A percentile compares a stretch with the other conserved stretches of the same genome.
Evolutionary conservation across 1,140 invertebrate species (phyloP).

Genomic region (Papilio xuthus): DNA sequence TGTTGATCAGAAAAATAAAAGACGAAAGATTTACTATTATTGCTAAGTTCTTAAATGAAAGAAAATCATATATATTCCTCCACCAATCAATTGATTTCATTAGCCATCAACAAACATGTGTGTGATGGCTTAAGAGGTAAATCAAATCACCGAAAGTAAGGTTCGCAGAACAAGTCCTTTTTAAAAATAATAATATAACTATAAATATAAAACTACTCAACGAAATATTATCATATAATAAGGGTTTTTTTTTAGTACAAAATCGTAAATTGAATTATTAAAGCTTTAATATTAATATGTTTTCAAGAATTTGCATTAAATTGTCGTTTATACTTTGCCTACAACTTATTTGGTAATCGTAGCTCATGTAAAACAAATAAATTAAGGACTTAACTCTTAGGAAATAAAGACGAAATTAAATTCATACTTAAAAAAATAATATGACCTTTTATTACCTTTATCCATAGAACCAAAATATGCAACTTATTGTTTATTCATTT

Average conservation of each 20-base stretch:
- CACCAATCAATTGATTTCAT: constrained; percentile 47
- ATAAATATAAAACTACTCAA: neutral
- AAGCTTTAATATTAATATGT: neutral
- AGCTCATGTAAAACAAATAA: neutral
- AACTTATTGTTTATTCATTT: neutral
- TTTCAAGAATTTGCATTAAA: constrained; percentile 2
- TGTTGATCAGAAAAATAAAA: too few relatives aligned
- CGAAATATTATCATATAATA: too few relatives aligned
- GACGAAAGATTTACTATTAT: too few relatives aligned
- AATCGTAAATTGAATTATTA: neutral
- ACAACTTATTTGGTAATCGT: neutral
- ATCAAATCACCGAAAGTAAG: constrained; percentile 38
- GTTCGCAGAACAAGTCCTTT: constrained; percentile 25
- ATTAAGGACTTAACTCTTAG: neutral
- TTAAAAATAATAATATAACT: neutral
- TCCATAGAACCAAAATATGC: neutral
- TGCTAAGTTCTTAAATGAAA: neutral
- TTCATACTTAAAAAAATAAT: neutral
- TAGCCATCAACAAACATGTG: constrained; percentile 24
- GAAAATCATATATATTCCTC: neutral
- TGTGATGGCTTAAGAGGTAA: constrained; percentile 39
- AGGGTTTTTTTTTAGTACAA: too few relatives aligned
- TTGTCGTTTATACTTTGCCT: neutral
- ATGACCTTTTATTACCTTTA: neutral
- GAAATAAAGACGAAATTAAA: neutral